These are phyloP conservation scores for Macaria liturata DNA, from an alignment of 2,888 invertebrate genomes.

Conservation along the genomic window DNA sequence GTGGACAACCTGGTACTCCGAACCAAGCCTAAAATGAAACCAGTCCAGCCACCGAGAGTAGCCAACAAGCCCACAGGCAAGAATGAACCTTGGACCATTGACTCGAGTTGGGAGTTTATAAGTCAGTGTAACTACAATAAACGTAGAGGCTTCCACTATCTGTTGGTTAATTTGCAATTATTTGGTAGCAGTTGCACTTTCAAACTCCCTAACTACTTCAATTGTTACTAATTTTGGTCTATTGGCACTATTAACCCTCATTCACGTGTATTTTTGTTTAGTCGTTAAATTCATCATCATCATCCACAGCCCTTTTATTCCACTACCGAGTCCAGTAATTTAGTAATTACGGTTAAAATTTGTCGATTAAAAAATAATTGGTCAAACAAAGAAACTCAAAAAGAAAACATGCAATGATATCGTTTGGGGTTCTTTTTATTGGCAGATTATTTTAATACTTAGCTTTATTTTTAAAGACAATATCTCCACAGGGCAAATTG, in stretches of 20 bases:
- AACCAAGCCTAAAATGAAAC: slow-evolving; percentile 85
- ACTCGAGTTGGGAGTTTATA: slow-evolving; percentile 96
- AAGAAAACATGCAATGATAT: too few relatives aligned
- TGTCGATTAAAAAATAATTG: too few relatives aligned
- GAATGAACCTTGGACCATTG: slow-evolving; percentile 90
- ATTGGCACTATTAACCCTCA: slow-evolving; percentile 8
- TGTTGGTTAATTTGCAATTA: slow-evolving; percentile 31
- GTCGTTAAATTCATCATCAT: too few relatives aligned
- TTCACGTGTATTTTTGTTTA: not conserved
- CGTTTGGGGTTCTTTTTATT: too few relatives aligned
- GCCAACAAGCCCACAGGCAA: slow-evolving; percentile 74
- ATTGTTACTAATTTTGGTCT: slow-evolving; percentile 12
- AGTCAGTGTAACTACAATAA: slow-evolving; percentile 79
- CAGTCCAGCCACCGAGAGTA: slow-evolving; percentile 88
- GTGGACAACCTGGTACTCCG: slow-evolving; percentile 86
- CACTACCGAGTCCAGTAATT: too few relatives aligned
- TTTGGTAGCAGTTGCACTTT: slow-evolving; percentile 40
- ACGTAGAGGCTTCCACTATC: slow-evolving; percentile 38
- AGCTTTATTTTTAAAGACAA: too few relatives aligned
- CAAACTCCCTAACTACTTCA: slow-evolving; percentile 33
- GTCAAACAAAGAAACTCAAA: too few relatives aligned
- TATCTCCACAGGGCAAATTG: too few relatives aligned
- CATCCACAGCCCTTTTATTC: too few relatives aligned
- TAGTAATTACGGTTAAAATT: too few relatives aligned
- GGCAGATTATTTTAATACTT: too few relatives aligned